Conservation (phyloP, 1,140 invertebrate genomes). For the Plectus sambesii region DNA sequence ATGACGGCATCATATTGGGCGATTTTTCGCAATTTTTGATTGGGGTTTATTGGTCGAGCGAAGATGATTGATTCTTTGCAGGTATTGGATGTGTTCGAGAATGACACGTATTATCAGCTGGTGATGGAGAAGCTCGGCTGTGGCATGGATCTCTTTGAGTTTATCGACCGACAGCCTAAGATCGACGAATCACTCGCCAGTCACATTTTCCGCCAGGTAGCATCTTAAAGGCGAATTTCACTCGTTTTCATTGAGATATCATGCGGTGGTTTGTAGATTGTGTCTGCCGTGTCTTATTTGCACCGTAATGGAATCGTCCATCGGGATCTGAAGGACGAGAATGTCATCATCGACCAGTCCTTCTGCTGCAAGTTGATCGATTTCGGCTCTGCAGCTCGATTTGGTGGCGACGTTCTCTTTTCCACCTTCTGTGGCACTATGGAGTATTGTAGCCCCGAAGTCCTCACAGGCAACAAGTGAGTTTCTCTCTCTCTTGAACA, state of each 20-base stretch:
- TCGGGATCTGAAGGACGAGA: slow-evolving; percentile 65
- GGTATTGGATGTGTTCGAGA: slow-evolving; percentile 63
- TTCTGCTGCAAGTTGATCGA: slow-evolving; percentile 67
- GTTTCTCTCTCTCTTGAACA: slow-evolving; percentile 22
- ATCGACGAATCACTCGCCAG: slow-evolving; percentile 61
- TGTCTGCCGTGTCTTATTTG: slow-evolving; percentile 59
- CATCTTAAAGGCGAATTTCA: not conserved
- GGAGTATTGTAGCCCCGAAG: slow-evolving; percentile 67
- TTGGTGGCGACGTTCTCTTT: slow-evolving; percentile 54
- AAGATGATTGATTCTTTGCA: too few relatives aligned
- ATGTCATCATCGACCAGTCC: slow-evolving; percentile 61
- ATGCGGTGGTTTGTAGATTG: slow-evolving; percentile 51
- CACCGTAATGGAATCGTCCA: slow-evolving; percentile 59
- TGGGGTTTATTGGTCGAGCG: too few relatives aligned
- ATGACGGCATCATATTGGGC: slow-evolving; percentile 16
- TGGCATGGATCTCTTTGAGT: slow-evolving; percentile 68
- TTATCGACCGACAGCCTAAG: slow-evolving; percentile 59
- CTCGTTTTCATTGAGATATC: slow-evolving; percentile 3
- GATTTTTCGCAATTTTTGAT: too few relatives aligned
- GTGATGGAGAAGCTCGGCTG: slow-evolving; percentile 69
- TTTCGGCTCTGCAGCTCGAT: slow-evolving; percentile 58
- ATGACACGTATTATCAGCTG: slow-evolving; percentile 61
- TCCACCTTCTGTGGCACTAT: slow-evolving; percentile 66
- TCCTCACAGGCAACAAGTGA: slow-evolving; percentile 60
- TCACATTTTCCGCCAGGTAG: slow-evolving; percentile 63